Evolutionary conservation across 2,113 vertebrate genomes (phyloP), one percentile per base, ranked within the genome.

Genomic region (Anser cygnoides): DNA sequence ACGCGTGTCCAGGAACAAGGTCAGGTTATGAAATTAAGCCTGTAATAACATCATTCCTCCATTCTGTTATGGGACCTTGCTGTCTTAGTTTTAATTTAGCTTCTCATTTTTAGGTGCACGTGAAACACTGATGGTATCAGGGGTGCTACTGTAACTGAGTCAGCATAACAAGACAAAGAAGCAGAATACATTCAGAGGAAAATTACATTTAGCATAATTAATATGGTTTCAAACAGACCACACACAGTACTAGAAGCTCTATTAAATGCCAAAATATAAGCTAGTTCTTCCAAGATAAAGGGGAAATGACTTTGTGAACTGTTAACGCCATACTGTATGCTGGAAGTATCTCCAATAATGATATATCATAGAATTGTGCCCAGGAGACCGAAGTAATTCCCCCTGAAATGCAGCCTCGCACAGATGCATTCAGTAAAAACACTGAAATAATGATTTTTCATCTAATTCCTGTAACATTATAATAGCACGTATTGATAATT

Each of bases 241-340:
- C 71, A 87, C 8, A 26, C 29, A 22, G 58, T 9, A 79, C 54
- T 3, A 74, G 49, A 68, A 70, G n/a, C 55, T 66, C 59, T 50
- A 59, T 37, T 86, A 90, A 86, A 92, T 67, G 35, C 17, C 72
- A 84, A 94, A 80, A 85, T 31, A 93, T 5, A 90, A 90, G 63
- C 3, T 9, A 83, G 33, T 39, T 46, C 67, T 90, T 89, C 63
- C 62, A 85, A 91, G 62, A 80, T 52, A 80, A 14, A 90, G 3
- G 29, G n/a, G 25, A 80, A 52, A 91, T 37, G n/a, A 59, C 63
- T 84, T 93, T n/a, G 77, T n/a, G 57, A 81, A 77, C 73, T 52
- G 29, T 77, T 94, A 92, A 79, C 57, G 84, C 29, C 57, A 75
- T 26, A 65, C 9, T 63, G 73, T 25, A 25, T 31, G 35, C 62